These are phyloP conservation scores for Antrozous pallidus DNA, from an alignment of 2,797 vertebrate genomes.

Conservation along the genomic window DNA sequence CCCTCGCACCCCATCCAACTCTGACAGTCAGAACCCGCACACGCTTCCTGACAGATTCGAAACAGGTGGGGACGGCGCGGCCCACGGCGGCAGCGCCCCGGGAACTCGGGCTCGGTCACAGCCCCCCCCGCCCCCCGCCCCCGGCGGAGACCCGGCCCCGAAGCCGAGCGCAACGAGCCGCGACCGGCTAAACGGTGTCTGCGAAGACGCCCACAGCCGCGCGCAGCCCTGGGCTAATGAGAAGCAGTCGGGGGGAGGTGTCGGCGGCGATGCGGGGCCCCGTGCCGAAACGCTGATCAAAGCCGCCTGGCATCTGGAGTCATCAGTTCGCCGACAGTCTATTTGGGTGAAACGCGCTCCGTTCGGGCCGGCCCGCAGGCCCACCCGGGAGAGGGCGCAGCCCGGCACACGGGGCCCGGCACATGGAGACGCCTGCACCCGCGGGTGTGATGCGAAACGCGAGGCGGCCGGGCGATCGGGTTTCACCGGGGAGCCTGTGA, in stretches of 20 bases:
- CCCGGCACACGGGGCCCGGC: constrained; percentile 73
- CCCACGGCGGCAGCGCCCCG: constrained; percentile 66
- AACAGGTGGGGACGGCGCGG: constrained; percentile 72
- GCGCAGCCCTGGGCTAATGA: too few relatives aligned
- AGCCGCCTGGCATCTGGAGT: constrained; percentile 82
- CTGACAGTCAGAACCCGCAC: constrained; percentile 67
- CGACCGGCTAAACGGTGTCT: constrained; percentile 79
- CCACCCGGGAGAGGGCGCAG: constrained; percentile 76
- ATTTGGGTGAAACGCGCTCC: constrained; percentile 76
- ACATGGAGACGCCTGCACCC: constrained; percentile 70
- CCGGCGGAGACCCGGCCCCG: constrained; percentile 72
- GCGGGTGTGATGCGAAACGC: constrained; percentile 2
- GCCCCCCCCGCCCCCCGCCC: constrained; percentile 63
- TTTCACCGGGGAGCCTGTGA: background rate
- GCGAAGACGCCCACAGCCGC: too few relatives aligned
- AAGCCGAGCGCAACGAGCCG: constrained; percentile 75
- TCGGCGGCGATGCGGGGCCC: constrained; percentile 78
- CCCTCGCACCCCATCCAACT: constrained; percentile 67
- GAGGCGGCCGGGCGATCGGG: background rate
- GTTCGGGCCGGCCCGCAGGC: constrained; percentile 76
- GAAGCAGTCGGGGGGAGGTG: constrained; percentile 82
- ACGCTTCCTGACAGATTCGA: constrained; percentile 67
- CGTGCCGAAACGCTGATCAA: constrained; percentile 83
- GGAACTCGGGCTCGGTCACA: constrained; percentile 76
- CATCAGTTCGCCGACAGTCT: constrained; percentile 81